Evolutionary conservation across 1,140 invertebrate species (phyloP).

Genomic region (Bombus affinis): DNA sequence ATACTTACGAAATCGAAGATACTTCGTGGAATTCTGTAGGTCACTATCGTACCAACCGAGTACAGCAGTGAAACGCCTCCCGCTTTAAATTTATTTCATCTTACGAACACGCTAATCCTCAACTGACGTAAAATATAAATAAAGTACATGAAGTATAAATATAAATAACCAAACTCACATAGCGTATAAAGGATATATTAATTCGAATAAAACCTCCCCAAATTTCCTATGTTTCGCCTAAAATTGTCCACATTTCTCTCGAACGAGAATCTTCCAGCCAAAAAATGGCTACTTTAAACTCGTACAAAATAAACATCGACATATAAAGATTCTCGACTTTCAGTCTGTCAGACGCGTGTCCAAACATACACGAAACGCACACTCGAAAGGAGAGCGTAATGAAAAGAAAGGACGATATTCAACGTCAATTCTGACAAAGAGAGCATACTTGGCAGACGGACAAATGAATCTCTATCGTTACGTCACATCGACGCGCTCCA

Average conservation of each 20-base stretch:
- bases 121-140: no score
- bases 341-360: neutral
- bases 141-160: no score
- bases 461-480: neutral
- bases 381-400: neutral
- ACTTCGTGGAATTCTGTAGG: neutral
- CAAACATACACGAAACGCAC: neutral
- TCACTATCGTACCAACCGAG: neutral
- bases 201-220: no score
- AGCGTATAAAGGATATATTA: no score
- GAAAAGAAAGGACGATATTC: neutral
- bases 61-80: no score
- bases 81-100: no score
- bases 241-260: no score
- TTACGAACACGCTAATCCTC: no score
- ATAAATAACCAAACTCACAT: no score
- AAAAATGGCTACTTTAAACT: neutral
- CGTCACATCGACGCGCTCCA: neutral
- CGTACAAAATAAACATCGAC: neutral
- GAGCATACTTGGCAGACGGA: neutral
- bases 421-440: neutral
- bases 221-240: no score
- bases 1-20: neutral
- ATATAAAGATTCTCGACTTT: no score
- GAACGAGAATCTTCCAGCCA: no score